Base-by-base conservation (phyloP, 2,113 vertebrate genomes). In the Sander lucioperca region DNA sequence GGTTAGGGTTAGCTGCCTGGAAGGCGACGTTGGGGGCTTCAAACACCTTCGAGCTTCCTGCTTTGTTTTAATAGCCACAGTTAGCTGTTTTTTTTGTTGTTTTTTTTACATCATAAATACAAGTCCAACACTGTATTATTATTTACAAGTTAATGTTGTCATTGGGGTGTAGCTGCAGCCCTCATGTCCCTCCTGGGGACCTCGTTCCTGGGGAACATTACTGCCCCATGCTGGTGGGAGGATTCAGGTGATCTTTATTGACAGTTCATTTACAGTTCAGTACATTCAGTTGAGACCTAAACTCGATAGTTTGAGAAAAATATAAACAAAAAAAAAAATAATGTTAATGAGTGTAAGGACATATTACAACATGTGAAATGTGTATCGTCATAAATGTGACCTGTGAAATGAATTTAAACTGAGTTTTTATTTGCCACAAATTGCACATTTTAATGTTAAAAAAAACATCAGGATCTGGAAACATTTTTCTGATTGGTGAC, bases 191-290 rank as follows among this genome's bases (percentile, higher is more conserved):
- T 50, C 45, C n/a, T 43, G 16, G 7, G 8, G 27, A 21, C 18
- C 33, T 63, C 5, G 5, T 39, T n/a, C 2, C 19, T 12, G 7
- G 25, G 39, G 19, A 67, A 9, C 74, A 16, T 23, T 16, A 47
- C 50, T 66, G 74, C 25, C 62, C 51, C 23, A 50, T 66, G 74
- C 23, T 57, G 74, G 50, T 66, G n/a, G 61, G n/a, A 45, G 36
- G 74, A 45, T 14, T 65, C 15, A 65, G 25, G 30, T 65, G 1
- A 11, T 74, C 30, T 18, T 73, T 3, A 57, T 3, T 57, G 33
- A 45, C 9, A 71, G 23, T 45, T 71, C 0, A 70, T 23, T 39
- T 43, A 43, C 39, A 43, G 39, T 65, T 33, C 57, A 63, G 2
- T 7, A 27, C 36, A 43, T 70, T 1, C 5, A 68, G 33, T 19